Base-by-base conservation (phyloP, 2,797 vertebrate genomes). In the Protosalanx chinensis region DNA sequence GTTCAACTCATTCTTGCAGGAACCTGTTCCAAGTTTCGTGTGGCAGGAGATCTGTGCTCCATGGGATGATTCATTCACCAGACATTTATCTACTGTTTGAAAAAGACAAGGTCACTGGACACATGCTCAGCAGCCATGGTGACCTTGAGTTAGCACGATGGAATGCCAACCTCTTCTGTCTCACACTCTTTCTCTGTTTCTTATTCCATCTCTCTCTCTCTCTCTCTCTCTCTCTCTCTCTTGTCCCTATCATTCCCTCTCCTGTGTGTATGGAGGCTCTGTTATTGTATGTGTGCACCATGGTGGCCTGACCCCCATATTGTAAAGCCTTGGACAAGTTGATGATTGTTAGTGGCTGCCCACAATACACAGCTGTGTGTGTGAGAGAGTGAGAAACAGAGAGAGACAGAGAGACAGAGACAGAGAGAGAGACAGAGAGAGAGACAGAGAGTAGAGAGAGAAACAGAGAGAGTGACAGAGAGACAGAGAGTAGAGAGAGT, bases 261-360 rank as follows among this genome's bases (percentile, higher is more conserved):
- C 64, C 64, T 12, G 37, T 78, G 71, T 86, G 74, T 83, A 71
- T 84, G 74, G 81, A 81, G 62, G 71, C 78, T 81, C 71, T 88
- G 81, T 88, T 87, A 85, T 84, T 73, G 2, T 71, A 49, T 75
- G 81, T 83, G 80, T 82, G 78, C 72, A 77, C 70, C 74, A 73
- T 82, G 83, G 84, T 86, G 79, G 71, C 72, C 74, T 73, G 35
- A 70, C 77, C 70, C 77, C 78, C 75, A 80, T 76, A 78, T 85
- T 76, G 72, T 85, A 84, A 84, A 79, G 81, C 73, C 72, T 79
- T 70, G 76, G 74, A 89, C 88, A 91, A 79, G 78, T 73, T 72
- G 67, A 70, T 62, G 76, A 83, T 84, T 90, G 87, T 89, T 81
- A 64, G 49, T 73, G 71, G 73, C 82, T 74, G 63, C 76, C 80